phyloP scores from a whole-genome alignment of 2,888 invertebrate species.

The Melikaiella ostensackeni region DNA sequence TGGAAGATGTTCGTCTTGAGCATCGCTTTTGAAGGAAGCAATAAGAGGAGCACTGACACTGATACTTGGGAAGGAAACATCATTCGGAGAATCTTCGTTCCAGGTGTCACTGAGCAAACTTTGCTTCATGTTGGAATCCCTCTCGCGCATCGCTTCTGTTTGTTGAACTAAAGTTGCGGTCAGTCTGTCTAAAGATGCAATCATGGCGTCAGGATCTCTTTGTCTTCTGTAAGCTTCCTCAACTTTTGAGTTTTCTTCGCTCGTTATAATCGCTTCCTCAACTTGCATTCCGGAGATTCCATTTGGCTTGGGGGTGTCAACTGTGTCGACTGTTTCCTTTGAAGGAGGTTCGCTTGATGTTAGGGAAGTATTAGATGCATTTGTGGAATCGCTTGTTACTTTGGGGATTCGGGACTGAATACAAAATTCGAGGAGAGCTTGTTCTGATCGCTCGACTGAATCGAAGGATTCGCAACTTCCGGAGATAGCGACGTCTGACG shows the following conservation, averaged over 20 bases:
- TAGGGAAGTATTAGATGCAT: conserved; percentile 17
- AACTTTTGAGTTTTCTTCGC: conserved; percentile 46
- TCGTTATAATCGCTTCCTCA: conserved; percentile 3
- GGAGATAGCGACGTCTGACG: conserved; percentile 50
- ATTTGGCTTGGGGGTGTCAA: neutral
- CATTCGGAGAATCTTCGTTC: conserved; percentile 90
- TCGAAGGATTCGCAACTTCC: conserved; percentile 70
- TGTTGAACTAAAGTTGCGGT: conserved; percentile 83
- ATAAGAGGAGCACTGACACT: conserved; percentile 87
- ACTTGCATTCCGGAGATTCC: neutral
- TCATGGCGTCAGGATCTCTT: conserved; percentile 84
- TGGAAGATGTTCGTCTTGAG: conserved; percentile 71
- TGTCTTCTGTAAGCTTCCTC: conserved; percentile 77
- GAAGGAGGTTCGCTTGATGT: conserved; percentile 45
- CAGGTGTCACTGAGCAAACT: conserved; percentile 83
- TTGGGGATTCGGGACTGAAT: conserved; percentile 56
- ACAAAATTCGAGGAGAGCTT: conserved; percentile 66
- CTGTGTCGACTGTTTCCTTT: neutral
- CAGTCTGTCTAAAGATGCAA: conserved; percentile 83
- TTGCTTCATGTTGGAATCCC: conserved; percentile 74
- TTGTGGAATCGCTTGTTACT: conserved; percentile 41
- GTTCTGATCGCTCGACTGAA: conserved; percentile 71
- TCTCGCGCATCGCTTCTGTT: conserved; percentile 81
- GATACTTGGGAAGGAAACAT: conserved; percentile 89
- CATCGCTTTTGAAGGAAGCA: conserved; percentile 83